phyloP scores from a whole-genome alignment of 2,113 vertebrate species.

The Coracopsis vasa region DNA sequence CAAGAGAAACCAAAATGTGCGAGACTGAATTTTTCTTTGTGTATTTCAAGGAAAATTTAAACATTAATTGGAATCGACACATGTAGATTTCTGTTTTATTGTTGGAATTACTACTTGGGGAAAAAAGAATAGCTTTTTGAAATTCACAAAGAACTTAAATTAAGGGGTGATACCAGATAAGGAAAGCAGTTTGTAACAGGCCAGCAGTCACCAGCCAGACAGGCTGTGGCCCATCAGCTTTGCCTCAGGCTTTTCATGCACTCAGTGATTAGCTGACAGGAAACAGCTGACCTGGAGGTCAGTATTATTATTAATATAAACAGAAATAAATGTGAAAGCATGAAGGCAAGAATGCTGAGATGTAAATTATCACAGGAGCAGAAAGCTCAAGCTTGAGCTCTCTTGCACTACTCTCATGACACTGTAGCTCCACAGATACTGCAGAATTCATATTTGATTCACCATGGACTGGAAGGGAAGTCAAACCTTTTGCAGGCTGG shows the following conservation, averaged over 20 bases:
- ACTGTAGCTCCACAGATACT: fast-evolving
- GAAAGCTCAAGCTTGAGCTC: not conserved
- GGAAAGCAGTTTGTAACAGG: not conserved
- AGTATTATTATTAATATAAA: not conserved
- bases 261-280: not conserved
- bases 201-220: not conserved
- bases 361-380: not conserved
- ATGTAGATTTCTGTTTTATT: not conserved
- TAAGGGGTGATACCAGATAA: not conserved
- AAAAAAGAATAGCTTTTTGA: not conserved
- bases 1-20: not conserved
- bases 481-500: not conserved
- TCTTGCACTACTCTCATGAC: not conserved
- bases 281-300: not conserved
- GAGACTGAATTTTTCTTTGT: not conserved
- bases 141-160: not conserved
- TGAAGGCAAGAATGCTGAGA: not conserved
- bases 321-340: not conserved
- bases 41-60: not conserved
- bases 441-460: not conserved
- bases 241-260: not conserved
- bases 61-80: not conserved
- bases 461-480: not conserved
- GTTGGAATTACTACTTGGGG: not conserved
- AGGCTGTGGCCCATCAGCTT: not conserved